These are phyloP conservation scores for Etia nguti DNA, from an alignment of 2,113 vertebrate genomes.

Conservation along the genomic window DNA sequence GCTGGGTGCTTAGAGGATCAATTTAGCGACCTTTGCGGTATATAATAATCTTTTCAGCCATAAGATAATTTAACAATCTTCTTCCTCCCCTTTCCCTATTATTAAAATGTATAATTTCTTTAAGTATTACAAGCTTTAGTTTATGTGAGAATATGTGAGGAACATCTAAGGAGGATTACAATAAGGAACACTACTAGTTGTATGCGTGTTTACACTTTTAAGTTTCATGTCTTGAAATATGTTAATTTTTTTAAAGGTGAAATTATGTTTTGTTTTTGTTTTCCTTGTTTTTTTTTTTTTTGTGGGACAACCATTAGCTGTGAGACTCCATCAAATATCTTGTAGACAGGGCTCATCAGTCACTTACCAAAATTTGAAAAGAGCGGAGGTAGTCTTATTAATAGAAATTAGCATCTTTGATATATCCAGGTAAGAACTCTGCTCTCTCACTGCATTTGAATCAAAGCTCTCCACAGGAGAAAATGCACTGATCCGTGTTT, in stretches of 20 bases:
- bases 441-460: neutral
- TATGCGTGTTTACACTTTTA: neutral
- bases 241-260: neutral
- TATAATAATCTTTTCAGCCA: neutral
- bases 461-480: neutral
- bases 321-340: neutral
- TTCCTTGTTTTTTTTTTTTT: neutral
- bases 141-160: neutral
- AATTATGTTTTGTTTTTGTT: neutral
- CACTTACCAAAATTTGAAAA: constrained; percentile 23
- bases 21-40: neutral
- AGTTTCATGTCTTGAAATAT: neutral
- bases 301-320: neutral
- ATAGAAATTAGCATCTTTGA: constrained; percentile 38
- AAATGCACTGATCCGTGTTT: neutral
- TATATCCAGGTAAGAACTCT: constrained; percentile 25
- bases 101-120: neutral
- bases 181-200: neutral
- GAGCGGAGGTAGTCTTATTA: constrained; percentile 20
- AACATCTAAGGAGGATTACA: neutral
- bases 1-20: neutral
- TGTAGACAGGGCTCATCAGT: constrained; percentile 34
- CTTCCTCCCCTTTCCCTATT: neutral
- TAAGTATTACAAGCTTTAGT: neutral
- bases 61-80: neutral